A percentile compares a stretch with the other conserved stretches of the same genome.
Conservation (phyloP, 2,888 invertebrate species). For the Scaptomyza polygonia region DNA sequence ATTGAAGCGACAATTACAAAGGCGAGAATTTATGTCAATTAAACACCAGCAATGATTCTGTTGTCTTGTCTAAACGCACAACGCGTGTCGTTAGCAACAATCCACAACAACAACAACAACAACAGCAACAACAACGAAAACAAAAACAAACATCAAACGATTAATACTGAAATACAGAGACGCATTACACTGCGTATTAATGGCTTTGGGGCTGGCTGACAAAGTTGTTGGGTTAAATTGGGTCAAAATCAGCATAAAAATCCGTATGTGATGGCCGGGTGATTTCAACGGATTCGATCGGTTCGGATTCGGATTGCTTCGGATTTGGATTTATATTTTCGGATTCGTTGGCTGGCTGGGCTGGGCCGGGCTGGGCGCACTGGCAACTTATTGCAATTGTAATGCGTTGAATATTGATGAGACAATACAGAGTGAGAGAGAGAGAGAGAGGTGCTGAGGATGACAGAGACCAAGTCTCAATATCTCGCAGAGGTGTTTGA, state of each 20-base stretch:
- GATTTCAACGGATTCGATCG: constrained; percentile 62
- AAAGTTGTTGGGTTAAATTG: constrained; percentile 66
- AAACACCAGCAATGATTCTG: constrained; percentile 2
- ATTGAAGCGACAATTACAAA: background rate
- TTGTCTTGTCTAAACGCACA: constrained; percentile 18
- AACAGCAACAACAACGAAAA: constrained; percentile 7
- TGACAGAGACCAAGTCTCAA: constrained; percentile 29
- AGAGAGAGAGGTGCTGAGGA: background rate
- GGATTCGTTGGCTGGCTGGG: constrained; percentile 22
- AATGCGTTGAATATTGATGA: constrained; percentile 80
- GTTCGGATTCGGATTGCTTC: constrained; percentile 15
- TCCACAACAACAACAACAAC: constrained; percentile 24
- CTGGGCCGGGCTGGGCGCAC: constrained; percentile 10
- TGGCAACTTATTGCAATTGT: constrained; percentile 76
- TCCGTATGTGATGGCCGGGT: constrained; percentile 66
- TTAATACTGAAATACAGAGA: constrained; percentile 41
- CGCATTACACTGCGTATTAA: constrained; percentile 65
- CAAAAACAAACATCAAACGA: constrained; percentile 18
- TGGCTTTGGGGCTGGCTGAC: constrained; percentile 34
- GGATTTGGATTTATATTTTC: too few relatives aligned
- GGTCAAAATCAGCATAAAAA: constrained; percentile 79
- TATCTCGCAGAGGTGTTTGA: constrained; percentile 5
- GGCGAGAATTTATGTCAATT: too few relatives aligned
- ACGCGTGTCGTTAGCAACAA: constrained; percentile 46
- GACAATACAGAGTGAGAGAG: background rate